A percentile compares a stretch with the other conserved stretches of the same genome.
phyloP scores from a whole-genome alignment of 2,797 vertebrate genomes.

The Leuciscus waleckii region DNA sequence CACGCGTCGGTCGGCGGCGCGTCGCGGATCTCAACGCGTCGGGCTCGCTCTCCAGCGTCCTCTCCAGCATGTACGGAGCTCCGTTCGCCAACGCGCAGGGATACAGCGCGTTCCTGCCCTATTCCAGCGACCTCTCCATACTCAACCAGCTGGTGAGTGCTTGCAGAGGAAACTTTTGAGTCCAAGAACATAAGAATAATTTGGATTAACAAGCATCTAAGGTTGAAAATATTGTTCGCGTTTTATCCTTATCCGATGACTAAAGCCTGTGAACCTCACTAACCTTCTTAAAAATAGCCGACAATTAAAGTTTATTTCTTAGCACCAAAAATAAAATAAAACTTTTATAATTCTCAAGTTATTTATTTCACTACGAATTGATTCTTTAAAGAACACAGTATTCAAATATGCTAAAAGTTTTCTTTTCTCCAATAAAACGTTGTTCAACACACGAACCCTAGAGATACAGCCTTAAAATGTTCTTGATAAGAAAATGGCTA shows the following conservation, averaged over 20 bases:
- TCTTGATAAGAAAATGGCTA: not conserved
- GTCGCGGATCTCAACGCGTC: slow-evolving; percentile 79
- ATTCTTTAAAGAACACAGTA: not conserved
- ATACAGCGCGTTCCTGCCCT: slow-evolving; percentile 87
- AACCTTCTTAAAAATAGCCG: not conserved
- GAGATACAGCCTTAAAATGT: not conserved
- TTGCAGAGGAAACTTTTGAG: too few species aligned
- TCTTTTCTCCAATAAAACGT: not conserved
- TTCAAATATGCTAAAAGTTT: not conserved
- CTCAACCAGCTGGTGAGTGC: slow-evolving; percentile 86
- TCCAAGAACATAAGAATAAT: not conserved
- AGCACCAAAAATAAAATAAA: not conserved
- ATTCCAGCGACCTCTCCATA: slow-evolving; percentile 84
- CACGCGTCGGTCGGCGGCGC: slow-evolving; percentile 69
- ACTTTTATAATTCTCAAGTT: not conserved
- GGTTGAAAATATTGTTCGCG: not conserved
- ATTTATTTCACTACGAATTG: not conserved
- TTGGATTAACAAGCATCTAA: not conserved
- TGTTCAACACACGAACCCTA: not conserved
- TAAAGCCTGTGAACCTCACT: not conserved
- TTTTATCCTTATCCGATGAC: not conserved
- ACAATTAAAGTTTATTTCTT: too few species aligned
- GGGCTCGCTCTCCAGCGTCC: slow-evolving; percentile 81
- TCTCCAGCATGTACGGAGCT: slow-evolving; percentile 84
- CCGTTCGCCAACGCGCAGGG: slow-evolving; percentile 82